phyloP scores from a whole-genome alignment of 1,140 invertebrate genomes.

The Acromyrmex heyeri region DNA sequence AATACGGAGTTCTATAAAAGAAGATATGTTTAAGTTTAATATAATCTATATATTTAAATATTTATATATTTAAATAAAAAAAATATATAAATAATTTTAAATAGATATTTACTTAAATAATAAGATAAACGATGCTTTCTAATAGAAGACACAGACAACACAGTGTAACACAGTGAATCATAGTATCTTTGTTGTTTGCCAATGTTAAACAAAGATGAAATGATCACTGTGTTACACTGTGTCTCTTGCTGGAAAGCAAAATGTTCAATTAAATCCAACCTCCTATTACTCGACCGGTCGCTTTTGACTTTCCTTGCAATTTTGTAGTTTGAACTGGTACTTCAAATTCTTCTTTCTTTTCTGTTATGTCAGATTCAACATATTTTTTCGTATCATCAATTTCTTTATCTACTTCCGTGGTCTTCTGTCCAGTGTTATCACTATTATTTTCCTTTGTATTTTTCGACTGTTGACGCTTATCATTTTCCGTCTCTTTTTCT shows the following conservation, averaged over 20 bases:
- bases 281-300: slow-evolving; percentile 89
- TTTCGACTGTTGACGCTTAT: slow-evolving; percentile 43
- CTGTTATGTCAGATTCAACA: slow-evolving; percentile 15
- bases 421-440: slow-evolving; percentile 46
- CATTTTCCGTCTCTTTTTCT: neutral
- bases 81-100: neutral
- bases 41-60: neutral
- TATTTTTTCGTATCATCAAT: slow-evolving; percentile 51
- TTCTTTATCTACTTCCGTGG: slow-evolving; percentile 47
- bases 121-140: neutral
- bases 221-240: too few species aligned
- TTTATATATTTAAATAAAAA: neutral
- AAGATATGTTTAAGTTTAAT: neutral
- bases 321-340: slow-evolving; percentile 81
- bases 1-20: neutral
- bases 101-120: neutral
- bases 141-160: too few species aligned
- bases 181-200: too few species aligned
- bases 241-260: too few species aligned
- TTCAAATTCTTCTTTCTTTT: slow-evolving; percentile 8
- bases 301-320: slow-evolving; percentile 89
- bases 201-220: too few species aligned
- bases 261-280: slow-evolving; percentile 88
- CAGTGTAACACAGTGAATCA: too few species aligned
- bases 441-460: slow-evolving; percentile 35